Conservation (phyloP, 2,797 vertebrate genomes). For the Onychomys torridus region DNA sequence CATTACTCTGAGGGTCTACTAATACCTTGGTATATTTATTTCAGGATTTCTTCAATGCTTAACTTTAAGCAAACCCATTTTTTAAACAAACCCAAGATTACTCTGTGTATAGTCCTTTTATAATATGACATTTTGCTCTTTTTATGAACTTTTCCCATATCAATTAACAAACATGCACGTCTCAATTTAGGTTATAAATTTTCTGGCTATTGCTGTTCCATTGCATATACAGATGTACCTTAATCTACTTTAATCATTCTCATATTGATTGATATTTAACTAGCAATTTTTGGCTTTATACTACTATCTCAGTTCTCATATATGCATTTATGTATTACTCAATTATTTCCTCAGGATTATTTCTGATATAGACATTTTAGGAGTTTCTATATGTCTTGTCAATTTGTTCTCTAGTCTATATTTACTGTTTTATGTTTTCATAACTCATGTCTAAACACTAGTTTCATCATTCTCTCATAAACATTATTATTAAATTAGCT, state of each 20-base stretch:
- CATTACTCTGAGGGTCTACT: not conserved
- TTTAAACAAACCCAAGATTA: not conserved
- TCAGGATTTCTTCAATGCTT: not conserved
- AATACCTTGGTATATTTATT: not conserved
- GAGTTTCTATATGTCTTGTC: not conserved
- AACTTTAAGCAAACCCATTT: not conserved
- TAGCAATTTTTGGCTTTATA: slow-evolving; percentile 17
- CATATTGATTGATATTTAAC: not conserved
- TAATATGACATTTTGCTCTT: not conserved
- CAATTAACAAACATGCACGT: not conserved
- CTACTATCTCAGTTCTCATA: not conserved
- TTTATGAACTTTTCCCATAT: not conserved
- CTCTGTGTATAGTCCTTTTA: not conserved
- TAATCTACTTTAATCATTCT: not conserved
- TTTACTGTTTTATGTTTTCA: not conserved
- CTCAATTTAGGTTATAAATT: not conserved
- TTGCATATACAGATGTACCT: not conserved
- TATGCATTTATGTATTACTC: not conserved
- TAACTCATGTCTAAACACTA: not conserved
- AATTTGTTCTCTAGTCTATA: not conserved
- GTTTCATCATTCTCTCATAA: not conserved
- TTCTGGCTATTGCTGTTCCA: not conserved
- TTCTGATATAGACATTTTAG: not conserved
- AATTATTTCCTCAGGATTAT: slow-evolving; percentile 4
- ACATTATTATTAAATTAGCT: slow-evolving; percentile 10